These are phyloP conservation scores for Acrossocheilus fasciatus DNA, from an alignment of 2,797 vertebrate species.

Conservation along the genomic window DNA sequence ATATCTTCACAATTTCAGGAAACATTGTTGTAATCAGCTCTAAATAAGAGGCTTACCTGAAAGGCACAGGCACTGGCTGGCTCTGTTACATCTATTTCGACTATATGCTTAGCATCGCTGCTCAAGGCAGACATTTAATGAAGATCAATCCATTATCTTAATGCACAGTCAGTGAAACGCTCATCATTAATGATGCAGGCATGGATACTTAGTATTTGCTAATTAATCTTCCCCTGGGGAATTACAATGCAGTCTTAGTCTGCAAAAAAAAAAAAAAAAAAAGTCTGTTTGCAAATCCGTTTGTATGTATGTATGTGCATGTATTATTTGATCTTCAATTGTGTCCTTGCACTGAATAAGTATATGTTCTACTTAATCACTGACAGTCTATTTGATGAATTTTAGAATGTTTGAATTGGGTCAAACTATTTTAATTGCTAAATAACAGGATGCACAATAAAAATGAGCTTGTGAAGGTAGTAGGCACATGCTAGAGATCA, in stretches of 20 bases:
- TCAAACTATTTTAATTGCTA: neutral
- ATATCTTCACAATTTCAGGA: neutral
- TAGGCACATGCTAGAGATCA: neutral
- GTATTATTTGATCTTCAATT: neutral
- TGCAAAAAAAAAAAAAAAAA: neutral
- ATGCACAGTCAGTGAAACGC: neutral
- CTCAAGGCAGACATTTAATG: neutral
- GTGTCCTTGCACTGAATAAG: neutral
- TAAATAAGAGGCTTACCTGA: neutral
- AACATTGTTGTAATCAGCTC: conserved; percentile 7
- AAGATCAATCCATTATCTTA: conserved; percentile 18
- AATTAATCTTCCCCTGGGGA: conserved; percentile 19
- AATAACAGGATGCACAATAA: neutral
- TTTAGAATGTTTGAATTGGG: neutral
- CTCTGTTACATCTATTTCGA: neutral
- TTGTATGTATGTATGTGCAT: neutral
- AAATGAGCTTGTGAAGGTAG: neutral
- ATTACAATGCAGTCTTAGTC: neutral
- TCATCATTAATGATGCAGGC: neutral
- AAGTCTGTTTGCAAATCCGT: neutral
- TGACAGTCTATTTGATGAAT: neutral
- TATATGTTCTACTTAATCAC: neutral
- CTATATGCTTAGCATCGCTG: neutral
- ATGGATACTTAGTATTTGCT: neutral
- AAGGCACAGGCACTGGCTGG: neutral